Evolutionary conservation across 2,113 vertebrate genomes (phyloP).

Genomic region (Gorsachius goisagi): DNA sequence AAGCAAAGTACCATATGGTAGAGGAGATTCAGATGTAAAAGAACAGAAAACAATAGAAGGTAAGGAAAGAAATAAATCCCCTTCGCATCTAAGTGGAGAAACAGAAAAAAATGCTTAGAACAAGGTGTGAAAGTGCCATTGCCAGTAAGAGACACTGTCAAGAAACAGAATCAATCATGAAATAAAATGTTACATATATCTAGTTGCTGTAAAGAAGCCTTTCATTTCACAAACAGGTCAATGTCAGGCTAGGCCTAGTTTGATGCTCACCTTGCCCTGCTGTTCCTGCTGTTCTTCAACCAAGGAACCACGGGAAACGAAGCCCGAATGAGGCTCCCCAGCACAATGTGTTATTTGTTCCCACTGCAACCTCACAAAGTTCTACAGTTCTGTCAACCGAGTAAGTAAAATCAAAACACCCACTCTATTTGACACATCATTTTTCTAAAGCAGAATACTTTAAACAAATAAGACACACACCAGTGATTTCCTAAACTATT

Average conservation of each 20-base stretch:
- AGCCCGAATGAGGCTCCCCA: background rate
- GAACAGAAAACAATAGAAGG: background rate
- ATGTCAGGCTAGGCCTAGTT: background rate
- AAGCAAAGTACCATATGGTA: conserved; percentile 11
- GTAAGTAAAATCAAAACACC: background rate
- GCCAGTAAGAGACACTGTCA: background rate
- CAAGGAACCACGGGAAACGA: background rate
- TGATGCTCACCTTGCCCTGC: background rate
- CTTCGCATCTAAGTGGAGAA: background rate
- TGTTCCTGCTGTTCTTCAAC: background rate
- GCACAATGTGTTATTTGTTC: background rate
- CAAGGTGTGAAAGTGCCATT: background rate
- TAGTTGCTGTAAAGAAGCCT: background rate
- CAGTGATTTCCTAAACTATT: conserved; percentile 2
- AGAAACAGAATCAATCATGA: background rate
- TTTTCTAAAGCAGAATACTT: conserved; percentile 5
- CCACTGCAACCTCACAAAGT: background rate
- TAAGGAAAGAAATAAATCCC: background rate
- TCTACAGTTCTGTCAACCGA: background rate
- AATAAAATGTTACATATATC: background rate
- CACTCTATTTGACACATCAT: background rate
- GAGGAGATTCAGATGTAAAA: background rate
- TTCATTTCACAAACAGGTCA: background rate
- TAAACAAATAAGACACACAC: background rate
- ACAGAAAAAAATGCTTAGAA: background rate